Base-by-base conservation (phyloP, 2,797 vertebrate species). In the Sebastes wilsoni region DNA sequence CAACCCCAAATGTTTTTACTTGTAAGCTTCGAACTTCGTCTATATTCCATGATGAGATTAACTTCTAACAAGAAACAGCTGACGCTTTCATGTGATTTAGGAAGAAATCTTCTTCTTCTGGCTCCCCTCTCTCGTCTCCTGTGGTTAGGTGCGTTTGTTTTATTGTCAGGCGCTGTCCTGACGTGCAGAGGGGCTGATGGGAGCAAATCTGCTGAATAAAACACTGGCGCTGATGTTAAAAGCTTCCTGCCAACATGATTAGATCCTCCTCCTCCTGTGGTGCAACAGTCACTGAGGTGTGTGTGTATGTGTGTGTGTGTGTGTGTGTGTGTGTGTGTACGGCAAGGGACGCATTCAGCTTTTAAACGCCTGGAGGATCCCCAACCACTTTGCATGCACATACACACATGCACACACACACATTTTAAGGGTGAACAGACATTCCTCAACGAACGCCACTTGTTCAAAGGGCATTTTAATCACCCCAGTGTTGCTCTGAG, bases 171-270 rank as follows among this genome's bases (percentile, higher is more conserved):
- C 64, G 3, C 38, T 13, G 49, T 79, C 84, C 49, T 77, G 72
- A 84, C 13, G 23, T 49, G 20, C 71, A 9, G 36, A 25, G 60
- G 61, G 71, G 55, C 75, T 38, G 49, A 77, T 66, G 79, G 75
- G 90, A 89, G 62, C 20, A 8, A 30, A 36, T 56, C 72, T 80
- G 66, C 64, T 89, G 81, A 93, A 89, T 91, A 87, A 92, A 92
- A 92, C 87, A 81, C 82, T 23, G 80, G 65, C 23, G 16, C 70
- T 6, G 79, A 81, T 55, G 52, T 85, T 91, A 92, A 92, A 91
- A 90, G 88, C 89, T 88, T 89, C 80, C 88, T 93, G 89, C 88
- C 88, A 88, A 91, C 88, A 56, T 90, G 81, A 90, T 92, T 91
- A 92, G 84, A 88, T 83, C 76, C 79, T 83, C 80, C 38, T 34